phyloP scores from a whole-genome alignment of 2,797 vertebrate genomes.

The Epinephelus awoara region DNA sequence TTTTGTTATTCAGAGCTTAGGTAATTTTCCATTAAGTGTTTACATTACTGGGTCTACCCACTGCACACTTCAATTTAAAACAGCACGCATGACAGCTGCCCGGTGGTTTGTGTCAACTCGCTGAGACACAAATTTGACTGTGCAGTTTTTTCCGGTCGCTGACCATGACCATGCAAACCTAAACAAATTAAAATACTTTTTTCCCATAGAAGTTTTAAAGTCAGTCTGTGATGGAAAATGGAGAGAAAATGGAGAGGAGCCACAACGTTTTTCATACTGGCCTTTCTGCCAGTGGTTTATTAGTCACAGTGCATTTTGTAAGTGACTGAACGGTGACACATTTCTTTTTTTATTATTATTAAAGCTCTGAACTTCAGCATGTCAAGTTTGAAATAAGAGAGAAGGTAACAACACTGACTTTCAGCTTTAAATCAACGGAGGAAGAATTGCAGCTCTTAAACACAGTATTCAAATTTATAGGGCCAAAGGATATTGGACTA shows the following conservation, averaged over 20 bases:
- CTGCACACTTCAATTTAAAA: constrained; percentile 55
- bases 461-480: background rate
- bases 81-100: constrained; percentile 53
- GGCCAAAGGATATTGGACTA: background rate
- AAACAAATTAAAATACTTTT: constrained; percentile 39
- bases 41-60: constrained; percentile 15
- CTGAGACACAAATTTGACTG: constrained; percentile 54
- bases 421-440: background rate
- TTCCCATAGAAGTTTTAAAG: background rate
- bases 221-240: background rate
- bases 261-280: background rate
- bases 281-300: background rate
- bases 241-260: background rate
- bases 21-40: constrained; percentile 63
- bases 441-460: background rate
- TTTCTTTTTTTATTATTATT: background rate
- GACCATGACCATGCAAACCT: constrained; percentile 55
- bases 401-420: too few relatives aligned
- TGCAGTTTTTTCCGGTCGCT: constrained; percentile 58
- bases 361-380: background rate
- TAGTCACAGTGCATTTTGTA: background rate
- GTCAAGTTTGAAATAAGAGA: background rate
- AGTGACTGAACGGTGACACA: too few relatives aligned
- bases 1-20: constrained; percentile 34
- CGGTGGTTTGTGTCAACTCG: constrained; percentile 38